phyloP scores from a whole-genome alignment of 2,113 vertebrate species.

The Bufo gargarizans region DNA sequence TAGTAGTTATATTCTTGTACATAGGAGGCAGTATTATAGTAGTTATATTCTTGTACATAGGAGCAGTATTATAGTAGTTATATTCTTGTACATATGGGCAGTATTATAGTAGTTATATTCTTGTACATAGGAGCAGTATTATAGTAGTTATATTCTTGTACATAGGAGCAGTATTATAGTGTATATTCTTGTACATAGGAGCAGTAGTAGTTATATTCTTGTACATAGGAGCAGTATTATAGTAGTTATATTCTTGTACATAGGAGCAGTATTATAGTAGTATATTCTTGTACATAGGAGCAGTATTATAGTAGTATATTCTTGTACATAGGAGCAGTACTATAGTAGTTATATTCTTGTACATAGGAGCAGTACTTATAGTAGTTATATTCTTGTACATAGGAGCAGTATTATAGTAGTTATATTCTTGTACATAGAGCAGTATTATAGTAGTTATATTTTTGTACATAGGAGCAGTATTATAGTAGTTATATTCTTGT shows the following conservation, averaged over 20 bases:
- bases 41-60: conserved; percentile 17
- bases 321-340: not conserved
- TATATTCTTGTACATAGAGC: too few relatives aligned
- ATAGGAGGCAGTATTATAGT: conserved; percentile 3
- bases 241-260: conserved; percentile 1
- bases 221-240: not conserved
- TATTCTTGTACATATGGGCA: conserved; percentile 10
- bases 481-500: too few relatives aligned
- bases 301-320: not conserved
- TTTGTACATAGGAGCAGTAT: too few relatives aligned
- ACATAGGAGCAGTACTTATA: not conserved
- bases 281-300: not conserved
- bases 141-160: conserved; percentile 21
- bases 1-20: conserved; percentile 11
- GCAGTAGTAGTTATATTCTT: conserved; percentile 1
- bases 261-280: conserved; percentile 1
- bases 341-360: not conserved
- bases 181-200: not conserved
- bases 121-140: conserved; percentile 2
- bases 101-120: conserved; percentile 17
- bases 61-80: conserved; percentile 15
- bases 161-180: not conserved
- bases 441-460: too few relatives aligned
- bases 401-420: too few relatives aligned
- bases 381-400: not conserved